Evolutionary conservation across 2,113 vertebrate species (phyloP), one percentile per base, ranked within the genome.

Genomic region (Furnarius figulus): DNA sequence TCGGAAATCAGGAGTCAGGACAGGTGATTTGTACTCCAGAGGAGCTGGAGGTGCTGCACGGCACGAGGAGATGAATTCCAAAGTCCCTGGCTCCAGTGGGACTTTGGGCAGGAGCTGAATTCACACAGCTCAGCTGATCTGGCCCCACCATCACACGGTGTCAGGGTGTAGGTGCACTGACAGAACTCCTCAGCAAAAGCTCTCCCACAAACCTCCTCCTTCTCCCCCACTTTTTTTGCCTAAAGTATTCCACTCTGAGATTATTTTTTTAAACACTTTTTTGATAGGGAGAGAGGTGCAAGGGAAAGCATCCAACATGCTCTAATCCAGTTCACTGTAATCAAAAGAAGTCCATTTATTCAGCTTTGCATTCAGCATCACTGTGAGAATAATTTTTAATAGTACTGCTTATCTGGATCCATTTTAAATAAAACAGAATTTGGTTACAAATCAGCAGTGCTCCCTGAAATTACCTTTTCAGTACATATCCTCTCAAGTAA

Each of bases 71-170:
- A 28, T 49, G 74, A 75, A 63, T 6, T 28, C 80, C 86, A n/a
- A 14, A 1, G 2, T 6, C 27, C 39, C 53, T 6, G 12, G 53
- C 50, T 55, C n/a, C 30, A 27, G 24, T 1, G 6, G 9, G 56
- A 19, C n/a, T 61, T 53, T 6, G 53, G 42, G 66, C 50, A 87
- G 82, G 55, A 74, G 49, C 33, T 65, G 70, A 17, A 7, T 8
- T 63, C 47, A 16, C 31, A 35, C 25, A 42, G 3, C 61, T 42
- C 4, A 4, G 5, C 40, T 5, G 9, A 56, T 9, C 42, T 13
- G 0, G 18, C 14, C 61, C 52, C 62, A 46, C 8, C 23, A 40
- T 4, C 1, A 9, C 3, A 10, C 0, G 3, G 13, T 1, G 7
- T 14, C 47, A 40, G 61, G 52, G 44, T 30, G 17, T 9, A 59